These are phyloP conservation scores for Origma solitaria DNA, from an alignment of 2,113 vertebrate genomes.

Conservation along the genomic window DNA sequence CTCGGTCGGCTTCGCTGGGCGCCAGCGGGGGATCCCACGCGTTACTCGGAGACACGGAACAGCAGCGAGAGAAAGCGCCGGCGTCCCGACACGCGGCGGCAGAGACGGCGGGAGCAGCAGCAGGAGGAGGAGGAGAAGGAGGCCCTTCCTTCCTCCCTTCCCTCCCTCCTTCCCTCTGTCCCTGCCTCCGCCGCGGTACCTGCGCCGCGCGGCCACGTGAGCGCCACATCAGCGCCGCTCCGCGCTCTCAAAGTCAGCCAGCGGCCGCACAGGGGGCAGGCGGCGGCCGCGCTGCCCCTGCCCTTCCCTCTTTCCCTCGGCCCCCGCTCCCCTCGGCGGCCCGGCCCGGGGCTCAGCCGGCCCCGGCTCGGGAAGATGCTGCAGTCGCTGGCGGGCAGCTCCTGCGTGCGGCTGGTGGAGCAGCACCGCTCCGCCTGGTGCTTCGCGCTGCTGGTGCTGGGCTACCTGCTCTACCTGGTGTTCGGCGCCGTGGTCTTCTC, in stretches of 20 bases:
- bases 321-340: not conserved
- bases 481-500: slow-evolving; percentile 96
- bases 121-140: not conserved
- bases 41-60: not conserved
- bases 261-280: not conserved
- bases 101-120: not conserved
- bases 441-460: slow-evolving; percentile 82
- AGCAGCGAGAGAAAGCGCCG: not conserved
- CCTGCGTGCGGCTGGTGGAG: slow-evolving; percentile 87
- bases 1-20: not conserved
- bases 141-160: not conserved
- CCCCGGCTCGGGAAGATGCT: slow-evolving; percentile 79
- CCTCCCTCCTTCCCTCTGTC: too few relatives aligned
- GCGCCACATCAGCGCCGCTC: slow-evolving; percentile 67
- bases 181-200: slow-evolving; percentile 50
- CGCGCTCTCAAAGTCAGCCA: not conserved
- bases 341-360: not conserved
- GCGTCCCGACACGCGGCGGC: not conserved
- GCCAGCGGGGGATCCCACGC: not conserved
- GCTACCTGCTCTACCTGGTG: slow-evolving; percentile 87
- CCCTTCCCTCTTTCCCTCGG: not conserved
- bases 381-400: slow-evolving; percentile 85
- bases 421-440: slow-evolving; percentile 90
- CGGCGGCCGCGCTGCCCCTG: not conserved
- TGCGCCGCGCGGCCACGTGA: slow-evolving; percentile 68